phyloP scores from a whole-genome alignment of 2,888 invertebrate species.

The Eremobia ochroleuca region DNA sequence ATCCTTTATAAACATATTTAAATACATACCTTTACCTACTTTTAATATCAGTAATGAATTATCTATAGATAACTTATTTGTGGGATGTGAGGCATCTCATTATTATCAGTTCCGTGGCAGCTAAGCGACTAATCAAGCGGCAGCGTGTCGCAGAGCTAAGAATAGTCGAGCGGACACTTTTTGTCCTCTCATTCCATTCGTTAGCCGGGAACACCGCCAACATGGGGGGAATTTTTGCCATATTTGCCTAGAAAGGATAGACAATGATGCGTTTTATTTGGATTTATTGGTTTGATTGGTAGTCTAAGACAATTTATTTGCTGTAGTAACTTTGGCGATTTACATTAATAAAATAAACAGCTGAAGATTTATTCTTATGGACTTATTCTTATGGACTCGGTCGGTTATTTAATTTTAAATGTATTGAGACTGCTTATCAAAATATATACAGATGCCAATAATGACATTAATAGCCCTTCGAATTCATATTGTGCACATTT shows the following conservation, averaged over 20 bases:
- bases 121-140: slow-evolving; percentile 78
- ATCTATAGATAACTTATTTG: neutral
- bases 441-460: neutral
- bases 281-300: slow-evolving; percentile 33
- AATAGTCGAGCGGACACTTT: slow-evolving; percentile 82
- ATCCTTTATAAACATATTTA: neutral
- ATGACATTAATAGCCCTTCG: slow-evolving; percentile 5
- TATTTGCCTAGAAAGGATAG: slow-evolving; percentile 63
- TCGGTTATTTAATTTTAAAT: neutral
- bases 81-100: slow-evolving; percentile 16
- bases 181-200: slow-evolving; percentile 82
- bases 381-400: neutral
- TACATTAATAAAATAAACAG: slow-evolving; percentile 12
- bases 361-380: neutral
- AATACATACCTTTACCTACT: too few species aligned
- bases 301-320: slow-evolving; percentile 10
- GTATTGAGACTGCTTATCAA: neutral
- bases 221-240: slow-evolving; percentile 69
- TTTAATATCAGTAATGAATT: neutral
- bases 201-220: slow-evolving; percentile 72
- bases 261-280: slow-evolving; percentile 58
- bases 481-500: neutral
- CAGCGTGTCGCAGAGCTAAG: slow-evolving; percentile 76
- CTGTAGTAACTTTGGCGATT: neutral
- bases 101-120: slow-evolving; percentile 55